Base-by-base conservation (phyloP, 53 echinoderm and acorn worm species). In the Zoroaster sp. region DNA sequence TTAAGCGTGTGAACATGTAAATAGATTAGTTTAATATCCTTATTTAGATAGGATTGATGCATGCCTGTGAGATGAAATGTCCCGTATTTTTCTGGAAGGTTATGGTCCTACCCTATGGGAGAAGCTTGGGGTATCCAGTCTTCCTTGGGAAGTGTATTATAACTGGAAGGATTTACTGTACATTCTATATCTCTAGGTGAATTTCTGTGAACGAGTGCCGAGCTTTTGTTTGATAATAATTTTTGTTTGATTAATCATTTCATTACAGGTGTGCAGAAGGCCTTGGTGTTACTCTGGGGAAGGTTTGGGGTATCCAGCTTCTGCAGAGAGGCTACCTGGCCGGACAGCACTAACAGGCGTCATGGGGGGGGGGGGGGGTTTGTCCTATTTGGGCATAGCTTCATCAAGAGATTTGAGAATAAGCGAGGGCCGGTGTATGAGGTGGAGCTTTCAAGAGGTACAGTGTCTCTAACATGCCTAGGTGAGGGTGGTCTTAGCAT, bases 51-150 rank as follows among this genome's bases (percentile, higher is more conserved):
- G n/a, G n/a, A n/a, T n/a, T n/a, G n/a, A n/a, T n/a, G n/a, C n/a
- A n/a, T n/a, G n/a, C n/a, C n/a, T n/a, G n/a, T n/a, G n/a, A n/a
- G n/a, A n/a, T n/a, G n/a, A n/a, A n/a, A n/a, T n/a, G n/a, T n/a
- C n/a, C n/a, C n/a, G n/a, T n/a, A n/a, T n/a, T n/a, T n/a, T n/a
- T n/a, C n/a, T n/a, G n/a, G n/a, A 9, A 45, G 49, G 75, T 5
- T 33, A 13, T 31, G 32, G 47, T 11, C 9, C 10, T 47, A 46
- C 75, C 45, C 75, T 31, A 5, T 75, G 75, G 47, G 8, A 75
- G 75, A 75, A 46, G 18, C 75, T 75, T 75, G 75, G 75, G 75
- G 75, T 15, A 75, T 75, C 75, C 75, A 75, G 75, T 75, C 75
- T 75, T 75, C 46, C 49, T 46, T 3, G 2, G 46, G 44, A 32